A percentile compares a stretch with the other conserved stretches of the same genome.
Conservation (phyloP, 2,797 vertebrate species). For the Gobionotothen gibberifrons region DNA sequence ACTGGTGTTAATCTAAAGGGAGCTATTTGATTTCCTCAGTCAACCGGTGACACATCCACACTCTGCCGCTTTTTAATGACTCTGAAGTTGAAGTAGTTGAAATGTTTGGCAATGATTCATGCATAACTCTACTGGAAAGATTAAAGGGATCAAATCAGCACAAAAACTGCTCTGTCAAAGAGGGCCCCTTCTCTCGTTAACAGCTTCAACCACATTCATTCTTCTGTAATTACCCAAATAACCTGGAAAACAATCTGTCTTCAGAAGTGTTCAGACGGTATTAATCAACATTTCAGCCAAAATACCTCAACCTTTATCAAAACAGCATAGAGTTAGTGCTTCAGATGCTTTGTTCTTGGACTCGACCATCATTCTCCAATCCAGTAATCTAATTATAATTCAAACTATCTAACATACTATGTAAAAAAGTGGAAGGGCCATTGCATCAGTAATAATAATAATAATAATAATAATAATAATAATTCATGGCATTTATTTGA, state of each 20-base stretch:
- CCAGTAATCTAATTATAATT: slow-evolving; percentile 10
- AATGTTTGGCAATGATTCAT: no score
- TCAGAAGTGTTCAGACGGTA: background rate
- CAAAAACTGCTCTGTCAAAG: background rate
- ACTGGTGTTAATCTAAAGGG: background rate
- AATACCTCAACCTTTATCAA: slow-evolving; percentile 21
- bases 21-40: slow-evolving; percentile 9
- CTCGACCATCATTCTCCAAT: background rate
- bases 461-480: no score
- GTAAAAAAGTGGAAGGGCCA: background rate
- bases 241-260: slow-evolving; percentile 6
- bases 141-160: background rate
- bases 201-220: background rate
- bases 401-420: background rate
- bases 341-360: slow-evolving; percentile 35
- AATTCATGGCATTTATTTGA: no score
- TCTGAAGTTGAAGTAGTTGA: background rate
- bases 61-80: background rate
- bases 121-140: background rate
- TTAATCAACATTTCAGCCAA: slow-evolving; percentile 20
- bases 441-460: background rate
- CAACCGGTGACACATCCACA: slow-evolving; percentile 7
- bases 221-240: slow-evolving; percentile 4
- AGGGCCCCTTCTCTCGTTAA: background rate
- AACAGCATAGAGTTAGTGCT: background rate